phyloP scores from a whole-genome alignment of 2,888 invertebrate genomes.

The Alloplasta piceator region DNA sequence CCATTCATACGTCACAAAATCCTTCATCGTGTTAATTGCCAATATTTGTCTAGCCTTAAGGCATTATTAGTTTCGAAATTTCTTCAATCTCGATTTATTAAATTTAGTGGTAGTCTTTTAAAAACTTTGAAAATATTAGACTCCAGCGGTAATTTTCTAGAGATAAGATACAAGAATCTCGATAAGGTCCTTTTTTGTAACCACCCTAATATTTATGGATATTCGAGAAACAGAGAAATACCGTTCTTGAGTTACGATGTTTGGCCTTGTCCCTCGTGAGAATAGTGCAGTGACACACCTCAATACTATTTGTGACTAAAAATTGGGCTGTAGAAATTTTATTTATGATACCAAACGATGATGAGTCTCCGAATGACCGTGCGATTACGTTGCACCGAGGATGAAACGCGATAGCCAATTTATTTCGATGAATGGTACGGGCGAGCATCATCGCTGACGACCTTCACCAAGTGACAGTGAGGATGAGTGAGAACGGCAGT shows the following conservation, averaged over 20 bases:
- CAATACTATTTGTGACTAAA: neutral
- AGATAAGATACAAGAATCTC: too few relatives aligned
- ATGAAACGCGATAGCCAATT: conserved; percentile 21
- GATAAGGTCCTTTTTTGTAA: too few relatives aligned
- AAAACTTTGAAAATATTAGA: too few relatives aligned
- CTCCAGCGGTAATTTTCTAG: too few relatives aligned
- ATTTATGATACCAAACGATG: too few relatives aligned
- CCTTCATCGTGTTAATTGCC: too few relatives aligned
- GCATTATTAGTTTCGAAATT: too few relatives aligned
- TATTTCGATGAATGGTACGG: conserved; percentile 8
- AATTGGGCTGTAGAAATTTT: neutral
- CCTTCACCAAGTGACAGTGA: conserved; percentile 29
- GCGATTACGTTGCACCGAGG: neutral
- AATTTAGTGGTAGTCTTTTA: too few relatives aligned
- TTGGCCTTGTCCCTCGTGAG: neutral
- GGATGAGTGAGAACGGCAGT: conserved; percentile 4
- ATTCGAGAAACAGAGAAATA: conserved; percentile 4
- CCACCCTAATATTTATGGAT: too few relatives aligned
- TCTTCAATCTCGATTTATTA: too few relatives aligned
- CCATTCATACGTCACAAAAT: neutral
- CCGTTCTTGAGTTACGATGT: conserved; percentile 12
- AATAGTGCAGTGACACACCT: neutral
- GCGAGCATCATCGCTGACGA: conserved; percentile 2
- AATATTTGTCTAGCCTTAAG: too few relatives aligned
- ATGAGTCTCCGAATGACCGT: conserved; percentile 3